Evolutionary conservation across 2,797 vertebrate genomes (phyloP), one percentile per base, ranked within the genome.

Genomic region (Gambelia wislizenii): DNA sequence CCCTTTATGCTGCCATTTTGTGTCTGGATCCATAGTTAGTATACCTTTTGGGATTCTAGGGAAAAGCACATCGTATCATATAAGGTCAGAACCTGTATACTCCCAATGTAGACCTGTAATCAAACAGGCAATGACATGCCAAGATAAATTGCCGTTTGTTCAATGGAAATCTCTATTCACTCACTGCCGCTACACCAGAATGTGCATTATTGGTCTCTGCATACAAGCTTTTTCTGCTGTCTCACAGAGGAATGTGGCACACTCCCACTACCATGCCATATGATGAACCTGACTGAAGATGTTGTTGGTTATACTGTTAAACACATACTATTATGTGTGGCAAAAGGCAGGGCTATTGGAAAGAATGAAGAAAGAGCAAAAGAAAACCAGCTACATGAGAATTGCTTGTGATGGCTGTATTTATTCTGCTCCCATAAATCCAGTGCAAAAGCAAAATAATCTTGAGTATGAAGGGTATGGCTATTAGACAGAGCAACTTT

Each of bases 401-500:
- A 16, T 14, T 54, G 12, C 1, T 54, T 54, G 3, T 30, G n/a
- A 14, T n/a, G 27, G 33, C 70, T n/a, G 44, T 1, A 78, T 77
- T 74, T 70, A 70, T 87, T 74, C 6, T 49, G 22, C 44, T 0
- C 33, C 39, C 77, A 10, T 84, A 52, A 77, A 49, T 70, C 16
- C 64, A 27, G 77, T 36, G 16, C 36, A 54, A 49, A 79, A 44
- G n/a, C n/a, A 12, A 18, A 33, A 0, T 2, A 18, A 76, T 8
- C 52, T 30, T 33, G 25, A 56, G 47, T 25, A 85, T 56, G 7
- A 2, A 75, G 44, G 30, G n/a, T 30, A 44, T 47, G 36, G 9
- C 16, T 54, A 0, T 47, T 5, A 0, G 0, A 25, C 8, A 16
- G 61, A 36, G 9, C 87, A 85, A 0, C 72, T 81, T 87, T 36